Base-by-base conservation (phyloP, 2,888 invertebrate species). In the Aplocera efformata region DNA sequence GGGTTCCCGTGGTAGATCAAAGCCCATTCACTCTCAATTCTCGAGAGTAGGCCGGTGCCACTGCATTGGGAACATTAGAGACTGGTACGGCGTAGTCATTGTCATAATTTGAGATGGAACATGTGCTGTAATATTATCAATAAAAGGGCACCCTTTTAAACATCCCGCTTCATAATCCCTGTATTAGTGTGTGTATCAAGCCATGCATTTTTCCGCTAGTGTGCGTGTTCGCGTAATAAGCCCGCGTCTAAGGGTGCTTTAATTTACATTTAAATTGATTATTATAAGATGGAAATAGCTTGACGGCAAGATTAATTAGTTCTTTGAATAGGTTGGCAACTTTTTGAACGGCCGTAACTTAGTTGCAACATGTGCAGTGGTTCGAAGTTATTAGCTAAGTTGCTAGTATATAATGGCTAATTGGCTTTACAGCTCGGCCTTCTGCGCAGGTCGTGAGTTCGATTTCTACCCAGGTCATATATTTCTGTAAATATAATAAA, bases 201-300 rank as follows among this genome's bases (percentile, higher is more conserved):
- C 29, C 13, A 25, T 27, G 29, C 29, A 17, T 29, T 29, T 24
- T 24, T n/a, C 25, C 7, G 10, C 5, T 26, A 26, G 39, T 44
- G 42, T 48, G 48, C 22, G 45, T 50, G 28, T 40, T 55, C 68
- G 62, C 63, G 56, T 67, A 66, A 69, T 60, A 66, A 60, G 53
- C 54, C 61, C 67, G 69, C 65, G 58, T 50, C 51, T 50, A 56
- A 60, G 58, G 61, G 63, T 55, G 61, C 64, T 65, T 64, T 56
- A 65, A 75, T 74, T 71, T 66, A 65, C 72, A 74, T 73, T 64
- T 67, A 67, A 72, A 75, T 74, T 67, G 66, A 64, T 64, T 58
- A 60, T 60, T 57, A 53, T 38, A 41, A 45, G 53, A 51, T 53
- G 59, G 57, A 61, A 59, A 64, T 59, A 56, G 55, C 59, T 53